Evolutionary conservation across 2,113 vertebrate genomes (phyloP).

Genomic region (Eulemur rufifrons): DNA sequence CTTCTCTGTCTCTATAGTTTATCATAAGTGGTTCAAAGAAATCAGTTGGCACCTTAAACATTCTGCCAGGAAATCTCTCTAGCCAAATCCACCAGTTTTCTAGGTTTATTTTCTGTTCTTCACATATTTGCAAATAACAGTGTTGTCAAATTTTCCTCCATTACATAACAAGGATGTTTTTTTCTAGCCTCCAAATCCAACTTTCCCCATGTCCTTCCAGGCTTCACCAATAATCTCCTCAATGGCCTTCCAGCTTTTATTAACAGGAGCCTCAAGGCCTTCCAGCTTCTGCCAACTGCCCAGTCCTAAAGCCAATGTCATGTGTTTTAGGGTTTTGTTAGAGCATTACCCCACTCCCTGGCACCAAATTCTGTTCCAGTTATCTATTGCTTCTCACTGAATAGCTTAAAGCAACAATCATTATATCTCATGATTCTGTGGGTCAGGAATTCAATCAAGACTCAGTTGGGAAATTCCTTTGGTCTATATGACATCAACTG

Average conservation of each 20-base stretch:
- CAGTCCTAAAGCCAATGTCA: not conserved
- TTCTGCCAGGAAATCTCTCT: conserved; percentile 1
- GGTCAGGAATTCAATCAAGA: not conserved
- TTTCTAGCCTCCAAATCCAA: not conserved
- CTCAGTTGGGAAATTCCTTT: not conserved
- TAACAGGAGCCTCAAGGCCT: not conserved
- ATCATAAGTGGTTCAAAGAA: not conserved
- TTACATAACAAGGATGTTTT: not conserved
- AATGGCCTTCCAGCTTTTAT: not conserved
- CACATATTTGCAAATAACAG: not conserved
- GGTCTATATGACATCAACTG: not conserved
- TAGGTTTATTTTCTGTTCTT: not conserved
- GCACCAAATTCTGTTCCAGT: not conserved
- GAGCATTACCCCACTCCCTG: not conserved
- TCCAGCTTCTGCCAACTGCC: not conserved
- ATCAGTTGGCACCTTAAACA: not conserved
- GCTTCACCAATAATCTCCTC: not conserved
- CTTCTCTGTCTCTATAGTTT: not conserved
- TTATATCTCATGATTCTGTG: not conserved
- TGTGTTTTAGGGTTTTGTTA: not conserved
- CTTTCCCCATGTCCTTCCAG: not conserved
- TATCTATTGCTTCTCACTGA: not conserved
- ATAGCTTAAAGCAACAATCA: not conserved
- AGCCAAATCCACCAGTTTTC: not conserved
- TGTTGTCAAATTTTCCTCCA: not conserved